Conservation (phyloP, 2,113 vertebrate species). For the Lota lota region DNA sequence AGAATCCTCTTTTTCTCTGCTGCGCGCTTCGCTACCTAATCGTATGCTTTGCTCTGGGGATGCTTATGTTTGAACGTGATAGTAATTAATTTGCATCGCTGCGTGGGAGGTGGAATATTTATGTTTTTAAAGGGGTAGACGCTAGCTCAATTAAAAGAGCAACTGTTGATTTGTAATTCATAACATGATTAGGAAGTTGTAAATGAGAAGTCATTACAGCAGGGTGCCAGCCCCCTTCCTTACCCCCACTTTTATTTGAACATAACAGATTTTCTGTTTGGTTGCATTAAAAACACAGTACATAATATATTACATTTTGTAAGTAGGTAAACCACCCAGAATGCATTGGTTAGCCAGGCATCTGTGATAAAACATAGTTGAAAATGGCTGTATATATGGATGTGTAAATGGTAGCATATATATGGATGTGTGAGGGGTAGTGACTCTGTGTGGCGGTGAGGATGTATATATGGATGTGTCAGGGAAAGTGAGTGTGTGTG, state of each 20-base stretch:
- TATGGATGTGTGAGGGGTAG: constrained; percentile 31
- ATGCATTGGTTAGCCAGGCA: too few species aligned
- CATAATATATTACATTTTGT: too few species aligned
- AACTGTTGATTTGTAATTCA: constrained; percentile 46
- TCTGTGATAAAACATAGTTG: constrained; percentile 48
- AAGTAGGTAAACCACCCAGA: too few species aligned
- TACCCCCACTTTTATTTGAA: neutral
- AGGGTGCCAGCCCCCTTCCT: neutral
- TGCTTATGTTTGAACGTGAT: constrained; percentile 54
- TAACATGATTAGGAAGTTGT: constrained; percentile 23
- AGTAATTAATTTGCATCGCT: constrained; percentile 55
- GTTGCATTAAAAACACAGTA: too few species aligned
- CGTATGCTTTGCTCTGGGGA: constrained; percentile 43
- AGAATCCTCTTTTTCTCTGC: constrained; percentile 40
- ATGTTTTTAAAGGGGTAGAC: constrained; percentile 45
- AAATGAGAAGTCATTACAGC: constrained; percentile 23
- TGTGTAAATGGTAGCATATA: constrained; percentile 17
- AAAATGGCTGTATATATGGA: constrained; percentile 22
- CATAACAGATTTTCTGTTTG: neutral
- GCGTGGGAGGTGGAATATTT: constrained; percentile 41
- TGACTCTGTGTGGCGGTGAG: constrained; percentile 6
- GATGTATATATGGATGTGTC: too few species aligned
- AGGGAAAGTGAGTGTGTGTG: constrained; percentile 24
- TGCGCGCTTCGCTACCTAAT: constrained; percentile 35
- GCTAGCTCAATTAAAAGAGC: constrained; percentile 55